Evolutionary conservation across 2,797 vertebrate genomes (phyloP), one percentile per base, ranked within the genome.

Genomic region (Nannoperca obscura): DNA sequence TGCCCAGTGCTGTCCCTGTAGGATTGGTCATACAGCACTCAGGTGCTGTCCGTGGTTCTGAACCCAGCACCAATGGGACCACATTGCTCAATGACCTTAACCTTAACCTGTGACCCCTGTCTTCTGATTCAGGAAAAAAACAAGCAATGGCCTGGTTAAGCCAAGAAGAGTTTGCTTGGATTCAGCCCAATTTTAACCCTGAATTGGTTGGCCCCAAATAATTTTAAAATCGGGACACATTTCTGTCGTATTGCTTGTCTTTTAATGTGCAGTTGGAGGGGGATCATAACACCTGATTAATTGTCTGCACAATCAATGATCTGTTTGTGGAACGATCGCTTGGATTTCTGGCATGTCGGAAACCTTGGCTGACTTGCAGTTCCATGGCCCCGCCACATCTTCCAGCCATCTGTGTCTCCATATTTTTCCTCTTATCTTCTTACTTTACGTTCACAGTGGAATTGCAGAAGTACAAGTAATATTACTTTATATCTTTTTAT

Each of bases 1-100:
- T 62, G 57, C 12, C 70, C 60, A 70, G 32, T 53, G 49, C 12
- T 30, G 38, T 47, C 73, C 72, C 65, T 74, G 38, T 80, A 75
- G 89, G 82, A 81, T 11, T 22, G 71, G 78, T 69, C 65, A 73
- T 24, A 2, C 15, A 64, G 47, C 47, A 78, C 8, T 24, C 52
- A 22, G 61, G 81, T 80, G 78, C 92, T 93, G 70, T 92, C 92
- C 86, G 49, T 90, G 90, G 92, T 93, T 71, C 92, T 92, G 90
- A 93, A 90, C 54, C 22, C 55, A 65, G 34, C 61, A 83, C 44
- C 59, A 71, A 71, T 61, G 55, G 61, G 30, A 71, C 36, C 61
- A 71, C 24, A 65, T 10, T 1, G 32, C 17, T 61, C 24, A 66
- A 20, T 17, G 46, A 65, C 40, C 68, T n/a, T n/a, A n/a, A n/a